phyloP scores from a whole-genome alignment of 2,113 vertebrate genomes.

The Sinocyclocheilus anshuiensis region DNA sequence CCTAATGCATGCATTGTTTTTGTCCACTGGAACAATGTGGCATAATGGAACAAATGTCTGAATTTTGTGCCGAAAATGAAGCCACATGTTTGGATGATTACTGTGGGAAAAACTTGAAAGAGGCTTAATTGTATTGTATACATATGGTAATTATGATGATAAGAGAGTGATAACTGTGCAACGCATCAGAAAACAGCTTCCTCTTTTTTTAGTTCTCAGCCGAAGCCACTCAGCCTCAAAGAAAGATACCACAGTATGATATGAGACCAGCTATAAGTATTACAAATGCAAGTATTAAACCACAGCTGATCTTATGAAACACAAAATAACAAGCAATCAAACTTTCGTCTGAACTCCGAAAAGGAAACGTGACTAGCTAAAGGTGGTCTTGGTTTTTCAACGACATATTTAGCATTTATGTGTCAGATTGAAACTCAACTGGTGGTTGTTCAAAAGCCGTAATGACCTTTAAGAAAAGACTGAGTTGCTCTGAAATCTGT shows the following conservation, averaged over 20 bases:
- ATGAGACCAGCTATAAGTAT: not conserved
- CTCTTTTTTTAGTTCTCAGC: not conserved
- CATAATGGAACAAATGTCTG: conserved; percentile 37
- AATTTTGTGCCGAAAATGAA: conserved; percentile 12
- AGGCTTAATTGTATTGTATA: conserved; percentile 43
- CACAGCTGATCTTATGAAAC: not conserved
- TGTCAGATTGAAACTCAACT: conserved; percentile 64
- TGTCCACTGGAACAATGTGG: conserved; percentile 18
- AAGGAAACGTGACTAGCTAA: not conserved
- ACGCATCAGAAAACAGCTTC: not conserved
- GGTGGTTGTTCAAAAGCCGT: conserved; percentile 55
- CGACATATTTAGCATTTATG: conserved; percentile 33
- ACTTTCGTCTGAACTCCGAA: not conserved
- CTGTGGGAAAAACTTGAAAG: conserved; percentile 32
- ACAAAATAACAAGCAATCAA: not conserved
- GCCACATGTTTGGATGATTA: conserved; percentile 40
- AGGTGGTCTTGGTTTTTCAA: conserved; percentile 8
- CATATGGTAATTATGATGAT: conserved; percentile 37
- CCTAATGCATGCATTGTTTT: conserved; percentile 35
- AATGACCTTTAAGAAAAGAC: conserved; percentile 72
- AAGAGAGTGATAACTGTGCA: conserved; percentile 8
- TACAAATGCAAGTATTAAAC: not conserved
- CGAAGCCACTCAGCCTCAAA: not conserved
- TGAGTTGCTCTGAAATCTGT: conserved; percentile 54
- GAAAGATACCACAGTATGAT: not conserved